A percentile compares a stretch with the other conserved stretches of the same genome.
phyloP scores from a whole-genome alignment of 2,113 vertebrate species.

The Brienomyrus longianalis region DNA sequence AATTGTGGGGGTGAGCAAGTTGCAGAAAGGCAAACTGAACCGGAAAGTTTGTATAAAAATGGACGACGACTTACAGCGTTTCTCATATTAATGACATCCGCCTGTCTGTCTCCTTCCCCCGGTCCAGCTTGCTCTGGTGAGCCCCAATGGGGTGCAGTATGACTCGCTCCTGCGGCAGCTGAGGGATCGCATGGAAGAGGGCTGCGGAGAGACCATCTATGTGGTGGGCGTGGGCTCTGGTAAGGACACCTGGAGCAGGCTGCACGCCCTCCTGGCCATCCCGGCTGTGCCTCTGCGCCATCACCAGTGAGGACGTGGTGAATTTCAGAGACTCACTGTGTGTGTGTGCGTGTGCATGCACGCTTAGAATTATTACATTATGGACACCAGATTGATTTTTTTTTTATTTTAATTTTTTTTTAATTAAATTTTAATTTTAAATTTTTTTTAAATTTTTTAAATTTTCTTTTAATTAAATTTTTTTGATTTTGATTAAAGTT shows the following conservation, averaged over 20 bases:
- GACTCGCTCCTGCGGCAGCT: constrained; percentile 92
- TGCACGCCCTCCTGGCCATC: background rate
- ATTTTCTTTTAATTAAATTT: too few species aligned
- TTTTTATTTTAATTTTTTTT: too few species aligned
- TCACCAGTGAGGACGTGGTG: background rate
- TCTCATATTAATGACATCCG: background rate
- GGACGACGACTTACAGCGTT: background rate
- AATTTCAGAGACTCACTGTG: background rate
- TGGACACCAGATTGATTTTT: too few species aligned
- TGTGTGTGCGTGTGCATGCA: too few species aligned
- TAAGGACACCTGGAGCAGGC: constrained; percentile 32
- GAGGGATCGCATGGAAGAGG: constrained; percentile 91
- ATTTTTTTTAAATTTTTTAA: too few species aligned
- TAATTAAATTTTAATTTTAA: too few species aligned
- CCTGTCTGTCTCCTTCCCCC: background rate
- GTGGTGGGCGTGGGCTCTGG: constrained; percentile 96
- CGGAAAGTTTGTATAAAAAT: background rate
- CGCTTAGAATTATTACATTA: background rate
- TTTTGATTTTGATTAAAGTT: too few species aligned
- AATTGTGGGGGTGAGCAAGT: background rate
- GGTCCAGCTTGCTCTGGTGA: constrained; percentile 86
- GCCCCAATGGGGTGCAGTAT: constrained; percentile 92
- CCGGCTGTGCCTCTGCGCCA: background rate
- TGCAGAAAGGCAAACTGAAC: background rate
- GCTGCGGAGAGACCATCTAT: constrained; percentile 96